Evolutionary conservation across 2,888 invertebrate species (phyloP), one percentile per base, ranked within the genome.

Genomic region (Apocheima hispidaria): DNA sequence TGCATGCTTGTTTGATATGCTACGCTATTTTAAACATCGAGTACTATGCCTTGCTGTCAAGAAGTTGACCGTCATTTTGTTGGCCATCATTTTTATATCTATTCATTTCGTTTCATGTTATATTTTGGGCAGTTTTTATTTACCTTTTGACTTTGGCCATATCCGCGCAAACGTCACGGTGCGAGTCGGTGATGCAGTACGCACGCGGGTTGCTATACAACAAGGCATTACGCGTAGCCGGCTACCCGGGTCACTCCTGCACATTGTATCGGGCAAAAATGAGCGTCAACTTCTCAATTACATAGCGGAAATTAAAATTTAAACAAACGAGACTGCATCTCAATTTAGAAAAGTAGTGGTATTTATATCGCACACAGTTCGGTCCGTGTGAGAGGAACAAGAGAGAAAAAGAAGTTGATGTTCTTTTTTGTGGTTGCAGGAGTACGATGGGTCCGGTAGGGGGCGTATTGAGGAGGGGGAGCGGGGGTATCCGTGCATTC

Each of bases 1-100:
- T 89, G 92, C 92, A 93, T 92, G 93, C 92, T 92, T 90, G 79
- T 88, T 82, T 87, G 79, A 87, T 88, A 83, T 86, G 91, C 92
- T 90, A 86, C 83, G 93, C 90, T 92, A 86, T 86, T 87, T 84
- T 84, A 67, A 86, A 86, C 81, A 88, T 87, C 84, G 84, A 88
- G 82, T 92, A 88, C 83, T 90, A 89, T 93, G 93, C 93, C 93
- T 93, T 93, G 94, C 94, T 95, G 95, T 96, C 96, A 96, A 97
- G 97, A 97, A 97, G 97, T 97, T 97, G 97, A 97, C 97, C 96
- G 96, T 96, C 96, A 96, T 97, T 97, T 96, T 94, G 96, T 96
- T 95, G 95, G 96, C 96, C 95, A 96, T 96, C 95, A 95, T 95
- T 95, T 35, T 95, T 94, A 93, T 94, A 93, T 93, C 89, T 90